These are phyloP conservation scores for Ochotona princeps DNA, from an alignment of 2,113 vertebrate species.

Conservation along the genomic window DNA sequence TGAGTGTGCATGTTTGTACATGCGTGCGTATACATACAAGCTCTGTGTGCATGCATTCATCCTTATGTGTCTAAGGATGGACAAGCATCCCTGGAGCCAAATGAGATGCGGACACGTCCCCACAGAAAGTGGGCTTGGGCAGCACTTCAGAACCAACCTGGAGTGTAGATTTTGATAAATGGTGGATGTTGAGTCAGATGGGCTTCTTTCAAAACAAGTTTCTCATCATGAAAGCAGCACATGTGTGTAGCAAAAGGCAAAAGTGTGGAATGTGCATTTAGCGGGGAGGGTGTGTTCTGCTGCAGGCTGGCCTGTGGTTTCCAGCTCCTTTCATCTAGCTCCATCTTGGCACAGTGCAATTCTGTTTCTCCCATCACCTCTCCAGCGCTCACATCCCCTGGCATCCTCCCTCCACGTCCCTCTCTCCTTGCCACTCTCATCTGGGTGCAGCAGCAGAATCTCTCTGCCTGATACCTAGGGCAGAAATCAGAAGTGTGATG, in stretches of 20 bases:
- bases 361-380: too few species aligned
- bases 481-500: not conserved
- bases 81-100: not conserved
- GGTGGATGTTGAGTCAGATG: not conserved
- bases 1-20: too few species aligned
- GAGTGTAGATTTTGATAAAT: not conserved
- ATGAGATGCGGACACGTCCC: not conserved
- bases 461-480: not conserved
- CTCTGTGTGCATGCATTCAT: too few species aligned
- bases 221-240: not conserved
- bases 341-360: not conserved
- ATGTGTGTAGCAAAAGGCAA: not conserved
- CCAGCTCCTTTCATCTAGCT: too few species aligned
- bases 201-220: not conserved
- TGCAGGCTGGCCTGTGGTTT: too few species aligned
- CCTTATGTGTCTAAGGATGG: not conserved
- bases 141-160: not conserved
- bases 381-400: not conserved
- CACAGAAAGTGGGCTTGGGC: not conserved
- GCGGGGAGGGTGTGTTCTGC: not conserved
- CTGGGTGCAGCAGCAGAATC: not conserved
- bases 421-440: not conserved
- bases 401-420: not conserved
- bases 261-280: not conserved
- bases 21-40: too few species aligned